Evolutionary conservation across 1,140 invertebrate species (phyloP).

Genomic region (Caenorhabditis tropicalis): DNA sequence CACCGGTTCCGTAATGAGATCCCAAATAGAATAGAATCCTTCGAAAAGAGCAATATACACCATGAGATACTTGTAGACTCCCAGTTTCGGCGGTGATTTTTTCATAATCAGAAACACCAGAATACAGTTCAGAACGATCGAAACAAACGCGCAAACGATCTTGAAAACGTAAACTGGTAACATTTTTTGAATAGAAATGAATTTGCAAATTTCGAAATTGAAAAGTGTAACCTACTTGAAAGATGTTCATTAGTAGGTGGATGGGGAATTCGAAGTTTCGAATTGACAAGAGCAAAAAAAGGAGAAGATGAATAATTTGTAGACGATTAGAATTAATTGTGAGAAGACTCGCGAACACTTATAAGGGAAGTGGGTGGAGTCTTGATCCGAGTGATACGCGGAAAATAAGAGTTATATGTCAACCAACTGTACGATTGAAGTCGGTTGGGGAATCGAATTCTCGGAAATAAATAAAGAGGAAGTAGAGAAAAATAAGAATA

Average conservation of each 20-base stretch:
- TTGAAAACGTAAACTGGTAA: neutral
- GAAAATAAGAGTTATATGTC: neutral
- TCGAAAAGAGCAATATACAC: neutral
- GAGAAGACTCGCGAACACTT: neutral
- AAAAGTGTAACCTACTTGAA: conserved; percentile 5
- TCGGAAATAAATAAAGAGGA: no score
- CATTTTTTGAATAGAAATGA: neutral
- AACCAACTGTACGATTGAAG: neutral
- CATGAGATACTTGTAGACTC: conserved; percentile 29
- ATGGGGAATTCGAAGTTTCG: neutral
- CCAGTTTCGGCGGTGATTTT: neutral
- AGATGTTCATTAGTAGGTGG: neutral
- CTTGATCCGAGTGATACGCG: neutral
- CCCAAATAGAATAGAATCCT: conserved; percentile 4
- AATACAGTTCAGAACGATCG: neutral
- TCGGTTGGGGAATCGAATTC: no score
- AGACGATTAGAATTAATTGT: neutral
- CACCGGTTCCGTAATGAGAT: neutral
- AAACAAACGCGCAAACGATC: neutral
- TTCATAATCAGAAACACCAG: neutral
- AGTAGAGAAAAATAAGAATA: no score
- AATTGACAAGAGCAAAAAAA: neutral
- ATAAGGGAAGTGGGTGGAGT: neutral
- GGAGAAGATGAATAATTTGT: no score
- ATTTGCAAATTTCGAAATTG: neutral